Base-by-base conservation (phyloP, 2,888 invertebrate species). In the Creontiades dilutus region DNA sequence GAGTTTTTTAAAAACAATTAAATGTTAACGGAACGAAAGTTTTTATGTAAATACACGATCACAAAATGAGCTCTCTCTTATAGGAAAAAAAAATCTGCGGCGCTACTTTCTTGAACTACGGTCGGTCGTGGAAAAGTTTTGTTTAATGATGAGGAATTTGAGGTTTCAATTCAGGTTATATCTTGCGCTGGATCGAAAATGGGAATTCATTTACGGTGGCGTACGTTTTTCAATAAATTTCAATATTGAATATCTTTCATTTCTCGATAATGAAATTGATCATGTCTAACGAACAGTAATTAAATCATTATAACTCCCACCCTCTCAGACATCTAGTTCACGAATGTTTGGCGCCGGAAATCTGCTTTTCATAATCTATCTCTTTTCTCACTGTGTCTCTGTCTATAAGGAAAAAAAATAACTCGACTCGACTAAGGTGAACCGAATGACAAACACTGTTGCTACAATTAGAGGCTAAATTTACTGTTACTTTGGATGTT, bases 381-480 rank as follows among this genome's bases (percentile, higher is more conserved):
- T 85, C 37, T 61, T 61, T 80, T 52, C 88, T 88, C 88, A 78
- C 78, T 88, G 88, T 52, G 76, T 76, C 68, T 75, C 52, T 88
- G 61, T 88, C 88, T 88, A 78, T 88, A 52, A 82, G 4, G 9
- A 85, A 61, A 85, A 57, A 85, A 85, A 85, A 84, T 14, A 84
- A 61, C 85, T 61, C 57, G 61, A 85, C 57, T 37, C 55, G 61
- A 57, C 85, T 61, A 7, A 85, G 27, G 27, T 28, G 27, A 57
- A 85, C 85, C 85, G 85, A 85, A 85, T 61, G 85, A 86, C 27
- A 85, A 85, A 85, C 86, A 86, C 86, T 86, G 86, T 86, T 86
- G 86, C 86, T 86, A 86, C 68, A 68, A 86, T 86, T 75, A 86
- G 76, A 86, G n/a, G 85, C 61, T 86, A 75, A 23, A 1, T 27